Base-by-base conservation (phyloP, 2,888 invertebrate species). In the Cantharis nigra region DNA sequence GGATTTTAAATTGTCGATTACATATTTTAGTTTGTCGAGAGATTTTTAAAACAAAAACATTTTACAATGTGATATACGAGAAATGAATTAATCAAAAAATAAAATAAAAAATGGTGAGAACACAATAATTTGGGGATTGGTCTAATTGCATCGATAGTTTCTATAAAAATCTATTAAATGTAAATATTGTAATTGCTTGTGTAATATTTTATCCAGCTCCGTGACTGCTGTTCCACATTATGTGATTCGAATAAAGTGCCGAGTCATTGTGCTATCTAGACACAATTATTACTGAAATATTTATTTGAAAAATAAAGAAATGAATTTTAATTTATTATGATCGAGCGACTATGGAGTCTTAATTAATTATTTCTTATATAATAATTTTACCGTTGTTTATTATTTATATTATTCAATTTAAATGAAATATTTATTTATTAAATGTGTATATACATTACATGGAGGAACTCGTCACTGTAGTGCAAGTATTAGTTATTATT, bases 191-290 rank as follows among this genome's bases (percentile, higher is more conserved):
- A 78, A 73, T 75, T 73, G 78, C 78, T 78, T 78, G 71, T 76
- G 74, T 78, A 75, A 76, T 75, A 75, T 75, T 78, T 71, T 71
- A 75, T 64, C 75, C 77, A 74, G 33, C 65, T 70, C 73, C 78
- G 78, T 75, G 78, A 78, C 72, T 78, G 71, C 74, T 69, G 74
- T 72, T 73, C 67, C 23, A 73, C 30, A 74, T 78, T 78, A 78
- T 78, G 78, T 78, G 78, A 78, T 78, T 78, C 78, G 76, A 72
- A 76, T 76, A 49, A 74, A 78, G 74, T 78, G 78, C 75, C 64
- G 70, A 63, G 70, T 64, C 70, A 23, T 67, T 73, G 72, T 64
- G 74, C 70, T 62, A 69, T 74, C 63, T 74, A 72, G 72, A 69
- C 74, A 65, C 70, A 65, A 64, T 67, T 67, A 23, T 67, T 67